Base-by-base conservation (phyloP, 2,113 vertebrate species). In the Upupa epops region DNA sequence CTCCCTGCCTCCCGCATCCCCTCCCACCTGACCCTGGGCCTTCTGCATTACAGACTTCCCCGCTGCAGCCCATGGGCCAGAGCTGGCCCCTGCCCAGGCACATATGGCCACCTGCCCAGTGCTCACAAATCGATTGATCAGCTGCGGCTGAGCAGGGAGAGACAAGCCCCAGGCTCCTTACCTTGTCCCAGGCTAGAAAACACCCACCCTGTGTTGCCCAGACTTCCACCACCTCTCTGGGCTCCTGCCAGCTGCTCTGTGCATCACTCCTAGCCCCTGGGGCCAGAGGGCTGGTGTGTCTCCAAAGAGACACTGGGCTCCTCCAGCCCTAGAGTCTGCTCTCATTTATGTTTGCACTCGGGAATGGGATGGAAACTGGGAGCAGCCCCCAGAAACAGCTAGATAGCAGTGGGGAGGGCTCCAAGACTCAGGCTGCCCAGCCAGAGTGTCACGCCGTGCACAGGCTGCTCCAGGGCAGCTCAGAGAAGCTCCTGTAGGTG, bases 31-130 rank as follows among this genome's bases (percentile, higher is more conserved):
- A 8, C n/a, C 13, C 52, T 64, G 94, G 85, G 80, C 66, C 66
- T 86, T 92, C 86, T 93, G 94, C 69, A 94, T 93, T 88, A 84
- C 80, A 94, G 91, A 89, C 91, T 94, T 92, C 79, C 89, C 86
- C 70, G 65, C 84, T 5, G 6, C 2, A 51, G 93, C 77, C 92
- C 88, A 40, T 79, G 91, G 92, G 86, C 91, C 85, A 12, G 91
- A 60, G 76, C 90, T 96, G 96, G 95, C 88, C 26, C 37, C 5
- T 0, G 1, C 34, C 95, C 94, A 95, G 58, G 83, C 45, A 11
- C 8, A 13, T 45, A 48, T 96, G 96, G 96, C 94, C 13, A 81
- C 71, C 56, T 90, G 96, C 96, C 96, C 95, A 89, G 73, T 7
- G 1, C 88, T 95, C 17, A 4, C 96, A 96, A 95, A 86, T 88